These are phyloP conservation scores for Dicentrarchus labrax DNA, from an alignment of 2,113 vertebrate species.

Conservation along the genomic window DNA sequence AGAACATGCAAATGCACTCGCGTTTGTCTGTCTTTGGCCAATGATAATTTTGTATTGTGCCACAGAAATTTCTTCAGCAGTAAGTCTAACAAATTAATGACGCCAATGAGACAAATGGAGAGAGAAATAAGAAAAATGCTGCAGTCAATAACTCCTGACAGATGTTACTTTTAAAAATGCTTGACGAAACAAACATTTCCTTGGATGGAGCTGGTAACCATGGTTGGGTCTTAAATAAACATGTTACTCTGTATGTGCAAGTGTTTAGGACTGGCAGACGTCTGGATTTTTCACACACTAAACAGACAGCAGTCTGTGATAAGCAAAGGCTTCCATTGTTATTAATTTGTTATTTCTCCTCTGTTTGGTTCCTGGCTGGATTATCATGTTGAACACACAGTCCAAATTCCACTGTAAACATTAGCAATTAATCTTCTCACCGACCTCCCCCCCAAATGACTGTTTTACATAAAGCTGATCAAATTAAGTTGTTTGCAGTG, in stretches of 20 bases:
- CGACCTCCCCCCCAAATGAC: slow-evolving; percentile 47
- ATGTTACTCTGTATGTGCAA: slow-evolving; percentile 42
- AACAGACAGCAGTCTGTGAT: slow-evolving; percentile 75
- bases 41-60: slow-evolving; percentile 93
- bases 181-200: slow-evolving; percentile 38
- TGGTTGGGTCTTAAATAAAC: slow-evolving; percentile 64
- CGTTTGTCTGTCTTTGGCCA: slow-evolving; percentile 92
- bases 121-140: slow-evolving; percentile 33
- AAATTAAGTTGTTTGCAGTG: slow-evolving; percentile 85
- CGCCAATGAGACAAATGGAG: slow-evolving; percentile 44
- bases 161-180: slow-evolving; percentile 25
- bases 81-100: slow-evolving; percentile 88
- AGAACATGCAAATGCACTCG: slow-evolving; percentile 92
- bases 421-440: slow-evolving; percentile 83
- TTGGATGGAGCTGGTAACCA: slow-evolving; percentile 37
- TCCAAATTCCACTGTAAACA: slow-evolving; percentile 86
- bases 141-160: slow-evolving; percentile 25
- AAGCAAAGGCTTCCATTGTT: slow-evolving; percentile 78
- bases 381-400: slow-evolving; percentile 84
- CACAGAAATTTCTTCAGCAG: slow-evolving; percentile 89
- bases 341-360: slow-evolving; percentile 82
- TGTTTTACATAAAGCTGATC: slow-evolving; percentile 86
- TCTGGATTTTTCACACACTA: slow-evolving; percentile 58
- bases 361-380: slow-evolving; percentile 77
- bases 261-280: slow-evolving; percentile 58